Evolutionary conservation across 2,113 vertebrate species (phyloP), one percentile per base, ranked within the genome.

Genomic region (Erythrolamprus reginae): DNA sequence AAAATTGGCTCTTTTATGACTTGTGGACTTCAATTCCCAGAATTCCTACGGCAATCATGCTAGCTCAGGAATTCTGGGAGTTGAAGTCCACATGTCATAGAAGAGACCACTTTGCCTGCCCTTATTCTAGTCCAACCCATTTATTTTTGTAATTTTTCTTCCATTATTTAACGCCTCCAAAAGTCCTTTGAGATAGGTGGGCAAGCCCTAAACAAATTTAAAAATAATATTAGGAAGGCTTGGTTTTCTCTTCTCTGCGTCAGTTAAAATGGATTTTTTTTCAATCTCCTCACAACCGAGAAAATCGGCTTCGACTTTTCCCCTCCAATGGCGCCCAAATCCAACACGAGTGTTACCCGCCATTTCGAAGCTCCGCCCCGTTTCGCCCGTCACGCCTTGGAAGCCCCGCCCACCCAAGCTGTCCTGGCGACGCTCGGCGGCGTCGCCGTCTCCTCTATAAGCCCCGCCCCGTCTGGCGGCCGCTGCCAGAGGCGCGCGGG

Each of bases 401-500:
- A 58, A 58, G 13, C 6, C 24, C 28, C 23, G 15, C 52, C 92
- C 84, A 21, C 88, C 86, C 61, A 15, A 33, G 61, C 61, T 33
- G 61, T 33, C 61, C 12, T 33, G 61, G n/a, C 13, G n/a, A 33
- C n/a, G n/a, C 12, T 65, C 9, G 33, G 8, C 23, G 77, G 7
- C 89, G 77, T 17, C 82, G 17, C 12, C 48, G 10, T 19, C 84
- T 82, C 47, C 10, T 0, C 13, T 1, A 0, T 0, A 6, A 47
- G 90, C 87, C 23, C 88, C 90, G 92, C 90, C 89, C 90, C 33
- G 0, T 65, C 89, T 89, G 70, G 85, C 83, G 89, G 47, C 84
- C 51, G 5, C 0, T 42, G 92, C 91, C 26, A 15, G n/a, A 52
- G 45, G 45, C 45, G 45, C 45, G 45, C 45, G 45, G 45, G 45